Evolutionary conservation across 2,888 invertebrate genomes (phyloP), one percentile per base, ranked within the genome.

Genomic region (Drosophila niveifrons): DNA sequence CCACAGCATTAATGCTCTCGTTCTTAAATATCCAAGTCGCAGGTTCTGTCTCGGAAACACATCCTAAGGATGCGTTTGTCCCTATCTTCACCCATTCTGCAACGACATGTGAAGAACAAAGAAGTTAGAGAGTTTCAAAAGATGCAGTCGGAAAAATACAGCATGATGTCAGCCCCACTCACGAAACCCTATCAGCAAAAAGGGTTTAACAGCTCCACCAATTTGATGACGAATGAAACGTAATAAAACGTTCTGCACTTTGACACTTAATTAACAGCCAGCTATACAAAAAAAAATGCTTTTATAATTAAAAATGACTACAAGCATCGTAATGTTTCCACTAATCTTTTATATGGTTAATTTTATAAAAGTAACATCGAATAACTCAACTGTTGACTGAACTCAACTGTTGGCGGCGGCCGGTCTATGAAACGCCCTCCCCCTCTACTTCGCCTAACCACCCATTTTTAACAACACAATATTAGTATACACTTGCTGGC

Each of bases 11-110:
- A 52, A 94, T 92, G 89, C 94, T 94, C 75, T 92, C 92, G 41
- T 93, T 94, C 74, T 94, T 93, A 62, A 93, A 93, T 44, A 92
- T 93, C 95, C 95, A 95, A 93, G 93, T 93, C 73, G 94, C 93
- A 43, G 92, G 91, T 77, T 93, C 93, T 41, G 91, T 90, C 48
- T 93, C 92, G 9, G 94, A 93, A 78, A 92, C 65, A 82, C 95
- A 95, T 72, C 92, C 93, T 34, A 95, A 88, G 15, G 94, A 93
- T 48, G 93, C 90, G 89, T 94, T 94, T 75, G 90, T 91, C 43
- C 93, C 94, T 70, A 93, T 68, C 74, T 90, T 87, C 62, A 85
- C 85, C 76, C 89, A 80, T 74, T 87, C 91, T 91, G 66, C 72
- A 90, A 88, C 29, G 2, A 7, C 1, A 13, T 18, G 39, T 34